Evolutionary conservation across 2,888 invertebrate genomes (phyloP), one percentile per base, ranked within the genome.

Genomic region (Lasius platythorax): DNA sequence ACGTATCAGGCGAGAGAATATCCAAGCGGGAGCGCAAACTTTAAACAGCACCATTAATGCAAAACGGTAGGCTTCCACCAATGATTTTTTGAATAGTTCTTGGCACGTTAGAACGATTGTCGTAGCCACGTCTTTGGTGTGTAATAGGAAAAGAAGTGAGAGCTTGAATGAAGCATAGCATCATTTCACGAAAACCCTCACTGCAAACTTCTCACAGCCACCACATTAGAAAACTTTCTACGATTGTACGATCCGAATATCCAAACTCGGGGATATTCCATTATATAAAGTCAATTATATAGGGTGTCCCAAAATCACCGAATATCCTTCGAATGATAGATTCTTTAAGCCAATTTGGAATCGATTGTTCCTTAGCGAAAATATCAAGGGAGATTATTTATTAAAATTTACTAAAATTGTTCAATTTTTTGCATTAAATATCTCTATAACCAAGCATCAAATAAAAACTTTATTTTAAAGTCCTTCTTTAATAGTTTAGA

Each of bases 11-110:
- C 23, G 0, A 23, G 23, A 23, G 23, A 23, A 23, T 23, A 0
- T 0, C 23, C 23, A 23, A 23, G 72, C 82, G 75, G 79, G 58
- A 78, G 85, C 83, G 81, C 74, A 23, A 90, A 90, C 85, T 90
- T 90, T 86, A 72, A 28, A 75, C 87, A 82, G 89, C 83, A 75
- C 75, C 85, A 87, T 90, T 90, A 89, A 90, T 87, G 90, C 87
- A 90, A 90, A 90, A 84, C 85, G 79, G 86, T 89, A 67, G 83
- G 87, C 68, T 88, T 88, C 73, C 30, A 30, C 50, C 76, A 75
- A 85, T 75, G 87, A 91, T 90, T 86, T 87, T 78, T 73, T 50
- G 40, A 78, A 88, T 84, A 83, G 85, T 63, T 67, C 28, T 64
- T 46, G 63, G 37, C 37, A 53, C 63, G 72, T 67, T 67, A 64